phyloP scores from a whole-genome alignment of 2,113 vertebrate species.

The Mellivora capensis region DNA sequence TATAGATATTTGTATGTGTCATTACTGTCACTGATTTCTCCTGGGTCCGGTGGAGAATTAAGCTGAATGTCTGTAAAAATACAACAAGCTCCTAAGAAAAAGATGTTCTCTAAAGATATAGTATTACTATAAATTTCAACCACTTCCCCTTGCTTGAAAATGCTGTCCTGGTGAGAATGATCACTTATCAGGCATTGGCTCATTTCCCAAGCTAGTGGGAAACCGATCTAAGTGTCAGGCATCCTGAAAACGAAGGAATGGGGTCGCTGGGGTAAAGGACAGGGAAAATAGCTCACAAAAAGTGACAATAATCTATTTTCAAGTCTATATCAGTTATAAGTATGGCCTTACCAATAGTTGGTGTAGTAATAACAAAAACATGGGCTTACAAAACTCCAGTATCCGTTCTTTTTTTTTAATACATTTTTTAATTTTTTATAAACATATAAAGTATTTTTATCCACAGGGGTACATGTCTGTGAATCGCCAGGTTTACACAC shows the following conservation, averaged over 20 bases:
- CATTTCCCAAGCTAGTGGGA: constrained; percentile 44
- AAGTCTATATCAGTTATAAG: neutral
- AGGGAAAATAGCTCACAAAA: neutral
- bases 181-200: constrained; percentile 52
- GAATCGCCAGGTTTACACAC: no score
- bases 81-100: constrained; percentile 59
- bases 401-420: no score
- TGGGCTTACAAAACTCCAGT: neutral
- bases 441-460: no score
- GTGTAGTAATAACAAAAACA: neutral
- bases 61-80: constrained; percentile 57
- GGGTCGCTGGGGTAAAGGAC: neutral
- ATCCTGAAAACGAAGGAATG: neutral
- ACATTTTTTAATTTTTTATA: no score
- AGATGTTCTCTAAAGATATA: constrained; percentile 63
- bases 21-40: constrained; percentile 40
- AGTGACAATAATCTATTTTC: neutral
- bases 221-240: neutral
- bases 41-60: constrained; percentile 47
- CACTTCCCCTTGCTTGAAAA: constrained; percentile 44
- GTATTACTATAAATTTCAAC: constrained; percentile 66
- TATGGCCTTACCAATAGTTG: neutral
- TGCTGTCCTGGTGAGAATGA: constrained; percentile 50
- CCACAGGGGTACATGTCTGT: no score
- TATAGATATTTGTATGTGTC: constrained; percentile 51